phyloP scores from a whole-genome alignment of 2,797 vertebrate genomes.

The Hipposideros larvatus region DNA sequence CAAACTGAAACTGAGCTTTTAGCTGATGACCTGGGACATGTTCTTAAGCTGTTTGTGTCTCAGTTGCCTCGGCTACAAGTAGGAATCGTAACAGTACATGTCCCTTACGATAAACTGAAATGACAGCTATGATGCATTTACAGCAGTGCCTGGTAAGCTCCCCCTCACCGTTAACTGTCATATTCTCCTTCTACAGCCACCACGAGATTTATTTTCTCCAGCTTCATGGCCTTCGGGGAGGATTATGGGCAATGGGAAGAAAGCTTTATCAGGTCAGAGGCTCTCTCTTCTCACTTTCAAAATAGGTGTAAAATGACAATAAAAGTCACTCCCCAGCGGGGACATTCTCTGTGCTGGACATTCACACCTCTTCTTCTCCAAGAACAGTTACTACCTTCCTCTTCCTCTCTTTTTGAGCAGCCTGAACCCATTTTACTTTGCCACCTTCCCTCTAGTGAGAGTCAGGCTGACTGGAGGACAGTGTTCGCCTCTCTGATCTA shows the following conservation, averaged over 20 bases:
- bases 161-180: not conserved
- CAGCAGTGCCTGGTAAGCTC: not conserved
- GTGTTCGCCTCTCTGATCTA: not conserved
- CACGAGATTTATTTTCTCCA: too few relatives aligned
- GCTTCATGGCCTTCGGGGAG: not conserved
- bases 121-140: not conserved
- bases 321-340: not conserved
- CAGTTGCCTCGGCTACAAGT: not conserved
- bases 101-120: not conserved
- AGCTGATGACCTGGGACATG: too few relatives aligned
- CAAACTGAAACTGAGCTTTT: too few relatives aligned
- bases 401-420: not conserved
- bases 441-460: not conserved
- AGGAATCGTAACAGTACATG: not conserved
- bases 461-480: not conserved
- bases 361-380: not conserved
- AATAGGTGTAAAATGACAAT: not conserved
- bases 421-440: not conserved
- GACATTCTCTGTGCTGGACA: not conserved
- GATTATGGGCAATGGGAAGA: not conserved
- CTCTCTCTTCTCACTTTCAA: not conserved
- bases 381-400: not conserved
- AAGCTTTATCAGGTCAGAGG: not conserved
- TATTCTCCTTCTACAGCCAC: not conserved
- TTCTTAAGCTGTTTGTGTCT: not conserved